Evolutionary conservation across 1,140 invertebrate genomes (phyloP).

Genomic region (Brachionus rotundiformis): DNA sequence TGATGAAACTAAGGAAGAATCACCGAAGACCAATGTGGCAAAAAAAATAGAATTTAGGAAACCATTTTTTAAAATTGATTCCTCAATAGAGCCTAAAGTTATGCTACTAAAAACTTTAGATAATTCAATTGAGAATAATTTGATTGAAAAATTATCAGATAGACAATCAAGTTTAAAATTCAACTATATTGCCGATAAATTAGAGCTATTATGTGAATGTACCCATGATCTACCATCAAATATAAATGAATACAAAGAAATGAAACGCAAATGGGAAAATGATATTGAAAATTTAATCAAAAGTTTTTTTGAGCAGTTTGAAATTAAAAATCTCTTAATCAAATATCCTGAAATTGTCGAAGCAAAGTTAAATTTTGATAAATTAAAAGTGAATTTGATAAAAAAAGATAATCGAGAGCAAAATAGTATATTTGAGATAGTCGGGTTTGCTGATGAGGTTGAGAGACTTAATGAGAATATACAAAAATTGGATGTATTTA

Average conservation of each 20-base stretch:
- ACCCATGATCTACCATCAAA: not conserved
- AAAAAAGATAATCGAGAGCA: not conserved
- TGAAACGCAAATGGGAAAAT: not conserved
- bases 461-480: not conserved
- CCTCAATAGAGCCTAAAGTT: not conserved
- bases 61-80: not conserved
- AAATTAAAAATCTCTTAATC: not conserved
- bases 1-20: not conserved
- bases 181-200: not conserved
- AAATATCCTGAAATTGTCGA: not conserved
- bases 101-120: not conserved
- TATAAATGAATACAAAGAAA: not conserved
- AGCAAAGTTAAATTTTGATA: not conserved
- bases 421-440: not conserved
- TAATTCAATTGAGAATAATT: not conserved
- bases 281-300: slow-evolving; percentile 1
- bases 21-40: not conserved
- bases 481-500: not conserved
- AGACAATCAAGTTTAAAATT: not conserved
- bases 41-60: not conserved
- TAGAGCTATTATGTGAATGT: not conserved
- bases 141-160: not conserved
- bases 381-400: not conserved
- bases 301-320: slow-evolving; percentile 11
- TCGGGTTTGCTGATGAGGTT: not conserved